Evolutionary conservation across 2,888 invertebrate species (phyloP).

Genomic region (Lithophane socia): DNA sequence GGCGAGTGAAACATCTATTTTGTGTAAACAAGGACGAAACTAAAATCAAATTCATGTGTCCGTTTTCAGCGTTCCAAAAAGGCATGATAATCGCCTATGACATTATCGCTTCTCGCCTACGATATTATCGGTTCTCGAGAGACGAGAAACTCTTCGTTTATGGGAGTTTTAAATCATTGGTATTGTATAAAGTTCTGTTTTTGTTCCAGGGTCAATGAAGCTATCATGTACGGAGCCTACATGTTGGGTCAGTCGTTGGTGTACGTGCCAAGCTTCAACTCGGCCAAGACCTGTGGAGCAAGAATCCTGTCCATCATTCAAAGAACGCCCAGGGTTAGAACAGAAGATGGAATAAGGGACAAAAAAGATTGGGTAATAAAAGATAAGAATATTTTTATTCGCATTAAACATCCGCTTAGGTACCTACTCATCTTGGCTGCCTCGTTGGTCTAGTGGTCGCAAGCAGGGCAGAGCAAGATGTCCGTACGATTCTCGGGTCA

Average conservation of each 20-base stretch:
- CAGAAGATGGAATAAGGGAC: constrained; percentile 79
- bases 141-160: not conserved
- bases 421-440: not conserved
- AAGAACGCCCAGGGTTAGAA: constrained; percentile 80
- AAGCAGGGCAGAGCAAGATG: not conserved
- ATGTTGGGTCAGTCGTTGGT: constrained; percentile 95
- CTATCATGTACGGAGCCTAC: constrained; percentile 94
- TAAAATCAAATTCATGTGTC: not conserved
- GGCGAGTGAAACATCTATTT: not conserved
- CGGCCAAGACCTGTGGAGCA: constrained; percentile 90
- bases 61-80: not conserved
- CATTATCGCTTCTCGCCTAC: not conserved
- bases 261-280: constrained; percentile 94
- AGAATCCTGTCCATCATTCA: constrained; percentile 81
- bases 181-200: not conserved
- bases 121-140: not conserved
- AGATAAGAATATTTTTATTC: not conserved
- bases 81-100: not conserved
- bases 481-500: not conserved
- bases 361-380: constrained; percentile 81
- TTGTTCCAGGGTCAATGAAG: constrained; percentile 92
- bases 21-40: not conserved
- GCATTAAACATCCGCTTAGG: not conserved
- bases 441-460: too few relatives aligned
- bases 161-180: not conserved